Conservation (phyloP, 2,888 invertebrate species). For the Lomographa bimaculata region DNA sequence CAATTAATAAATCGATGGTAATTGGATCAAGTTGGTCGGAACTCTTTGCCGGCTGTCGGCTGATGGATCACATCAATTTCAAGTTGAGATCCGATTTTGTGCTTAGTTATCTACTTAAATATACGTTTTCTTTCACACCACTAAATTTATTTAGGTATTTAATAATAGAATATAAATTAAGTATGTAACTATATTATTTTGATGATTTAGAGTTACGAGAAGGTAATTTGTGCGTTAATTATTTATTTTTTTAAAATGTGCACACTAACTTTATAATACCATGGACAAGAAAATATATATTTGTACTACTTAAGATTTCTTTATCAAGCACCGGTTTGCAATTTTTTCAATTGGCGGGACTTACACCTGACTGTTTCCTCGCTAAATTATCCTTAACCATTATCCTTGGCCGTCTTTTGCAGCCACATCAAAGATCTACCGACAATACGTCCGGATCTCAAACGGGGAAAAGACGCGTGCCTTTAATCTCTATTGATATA, state of each 20-base stretch:
- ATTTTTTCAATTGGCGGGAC: conserved; percentile 57
- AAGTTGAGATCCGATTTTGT: conserved; percentile 39
- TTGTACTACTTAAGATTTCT: neutral
- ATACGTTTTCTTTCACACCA: conserved; percentile 33
- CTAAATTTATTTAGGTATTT: conserved; percentile 10
- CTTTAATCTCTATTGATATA: conserved; percentile 80
- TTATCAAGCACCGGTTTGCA: conserved; percentile 38
- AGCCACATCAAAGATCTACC: conserved; percentile 73
- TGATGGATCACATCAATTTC: conserved; percentile 59
- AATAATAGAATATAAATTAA: too few relatives aligned
- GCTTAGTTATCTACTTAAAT: conserved; percentile 40
- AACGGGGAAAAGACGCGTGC: conserved; percentile 71
- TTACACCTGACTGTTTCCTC: conserved; percentile 61
- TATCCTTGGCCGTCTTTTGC: conserved; percentile 68
- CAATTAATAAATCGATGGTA: conserved; percentile 65
- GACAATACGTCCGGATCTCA: conserved; percentile 63
- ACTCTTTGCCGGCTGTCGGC: conserved; percentile 39
- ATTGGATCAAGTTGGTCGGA: conserved; percentile 57
- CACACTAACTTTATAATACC: too few relatives aligned
- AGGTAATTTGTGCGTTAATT: too few relatives aligned
- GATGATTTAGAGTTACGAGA: too few relatives aligned
- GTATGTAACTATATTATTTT: too few relatives aligned
- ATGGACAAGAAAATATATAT: too few relatives aligned
- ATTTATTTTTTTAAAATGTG: too few relatives aligned
- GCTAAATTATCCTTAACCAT: conserved; percentile 61